phyloP scores from a whole-genome alignment of 92 coral and sea anemone species.

The Nematostella vectensis region DNA sequence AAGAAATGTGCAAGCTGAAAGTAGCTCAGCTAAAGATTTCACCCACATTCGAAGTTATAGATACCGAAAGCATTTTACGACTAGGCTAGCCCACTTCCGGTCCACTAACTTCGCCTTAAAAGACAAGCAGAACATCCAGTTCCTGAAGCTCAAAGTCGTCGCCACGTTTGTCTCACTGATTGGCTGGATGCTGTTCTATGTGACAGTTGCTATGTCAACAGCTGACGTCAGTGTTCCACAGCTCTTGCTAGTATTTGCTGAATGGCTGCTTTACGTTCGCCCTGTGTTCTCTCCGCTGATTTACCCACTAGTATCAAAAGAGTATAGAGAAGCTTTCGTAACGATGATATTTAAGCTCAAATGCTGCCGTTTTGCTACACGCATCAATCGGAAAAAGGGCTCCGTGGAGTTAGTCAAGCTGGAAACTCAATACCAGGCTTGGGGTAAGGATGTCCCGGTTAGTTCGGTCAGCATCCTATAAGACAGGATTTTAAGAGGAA shows the following conservation, averaged over 20 bases:
- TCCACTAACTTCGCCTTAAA: not conserved
- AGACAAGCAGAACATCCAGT: constrained; percentile 14
- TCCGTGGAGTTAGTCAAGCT: not conserved
- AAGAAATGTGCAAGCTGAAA: not conserved
- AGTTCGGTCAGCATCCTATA: not conserved
- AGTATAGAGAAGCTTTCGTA: constrained; percentile 4
- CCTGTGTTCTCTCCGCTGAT: constrained; percentile 13
- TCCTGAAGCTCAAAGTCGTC: not conserved
- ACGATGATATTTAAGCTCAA: not conserved
- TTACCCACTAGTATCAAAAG: constrained; percentile 4
- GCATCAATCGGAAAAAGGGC: not conserved
- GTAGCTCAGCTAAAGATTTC: no score
- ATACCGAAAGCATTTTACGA: not conserved
- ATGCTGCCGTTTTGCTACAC: not conserved
- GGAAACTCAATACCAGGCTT: not conserved
- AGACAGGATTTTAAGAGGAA: no score
- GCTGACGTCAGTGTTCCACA: not conserved
- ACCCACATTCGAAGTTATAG: no score
- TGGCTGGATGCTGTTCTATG: constrained; percentile 17
- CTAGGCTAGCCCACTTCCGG: not conserved
- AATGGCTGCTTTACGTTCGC: constrained; percentile 9
- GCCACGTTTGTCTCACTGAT: constrained; percentile 11
- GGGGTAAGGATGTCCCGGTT: not conserved
- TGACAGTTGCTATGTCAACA: not conserved
- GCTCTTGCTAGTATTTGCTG: not conserved